phyloP scores from a whole-genome alignment of 2,113 vertebrate genomes.

The Nibea coibor region DNA sequence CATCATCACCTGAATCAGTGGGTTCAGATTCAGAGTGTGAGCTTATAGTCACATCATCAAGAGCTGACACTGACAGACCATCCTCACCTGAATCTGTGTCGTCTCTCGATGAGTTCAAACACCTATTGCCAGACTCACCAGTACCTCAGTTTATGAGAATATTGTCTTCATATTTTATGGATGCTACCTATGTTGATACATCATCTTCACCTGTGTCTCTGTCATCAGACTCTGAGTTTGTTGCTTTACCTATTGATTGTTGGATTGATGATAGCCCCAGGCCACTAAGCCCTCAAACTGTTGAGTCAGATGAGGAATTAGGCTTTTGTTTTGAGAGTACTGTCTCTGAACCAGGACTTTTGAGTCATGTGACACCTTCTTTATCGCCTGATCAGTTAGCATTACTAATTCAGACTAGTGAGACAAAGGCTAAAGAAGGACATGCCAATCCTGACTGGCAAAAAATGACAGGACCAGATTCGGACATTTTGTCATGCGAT shows the following conservation, averaged over 20 bases:
- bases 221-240: slow-evolving; percentile 70
- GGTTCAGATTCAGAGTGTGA: slow-evolving; percentile 63
- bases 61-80: slow-evolving; percentile 63
- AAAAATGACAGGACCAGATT: slow-evolving; percentile 5
- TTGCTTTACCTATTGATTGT: slow-evolving; percentile 63
- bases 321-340: slow-evolving; percentile 3
- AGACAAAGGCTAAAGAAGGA: slow-evolving; percentile 12
- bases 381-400: not conserved
- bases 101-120: slow-evolving; percentile 50
- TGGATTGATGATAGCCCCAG: slow-evolving; percentile 66
- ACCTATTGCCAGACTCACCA: slow-evolving; percentile 69
- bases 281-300: slow-evolving; percentile 60
- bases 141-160: slow-evolving; percentile 73
- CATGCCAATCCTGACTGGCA: not conserved
- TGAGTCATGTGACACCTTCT: slow-evolving; percentile 56
- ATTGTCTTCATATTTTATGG: slow-evolving; percentile 71
- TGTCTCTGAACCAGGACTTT: slow-evolving; percentile 23
- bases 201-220: slow-evolving; percentile 72
- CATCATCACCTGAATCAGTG: slow-evolving; percentile 68
- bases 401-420: not conserved
- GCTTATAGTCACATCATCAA: slow-evolving; percentile 54
- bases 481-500: slow-evolving; percentile 1
- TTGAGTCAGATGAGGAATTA: slow-evolving; percentile 58
- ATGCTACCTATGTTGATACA: slow-evolving; percentile 25
- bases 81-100: slow-evolving; percentile 76